Evolutionary conservation across 2,797 vertebrate genomes (phyloP).

Genomic region (Anas acuta): DNA sequence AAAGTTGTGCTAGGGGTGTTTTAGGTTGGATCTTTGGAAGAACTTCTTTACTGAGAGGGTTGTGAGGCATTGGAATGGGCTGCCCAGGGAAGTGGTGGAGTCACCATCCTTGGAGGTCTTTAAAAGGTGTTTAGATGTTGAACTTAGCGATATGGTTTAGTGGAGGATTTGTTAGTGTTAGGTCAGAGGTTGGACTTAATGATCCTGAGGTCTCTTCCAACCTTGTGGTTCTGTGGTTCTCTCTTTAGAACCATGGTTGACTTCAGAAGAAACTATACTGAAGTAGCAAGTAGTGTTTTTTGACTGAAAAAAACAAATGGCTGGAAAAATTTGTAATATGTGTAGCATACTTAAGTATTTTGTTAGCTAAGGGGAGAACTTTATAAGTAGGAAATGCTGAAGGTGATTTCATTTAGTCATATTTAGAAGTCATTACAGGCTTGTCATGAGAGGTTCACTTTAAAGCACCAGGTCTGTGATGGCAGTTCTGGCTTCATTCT

Average conservation of each 20-base stretch:
- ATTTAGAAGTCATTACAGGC: conserved; percentile 53
- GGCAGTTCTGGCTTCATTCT: conserved; percentile 28
- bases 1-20: too few species aligned
- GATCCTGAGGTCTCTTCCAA: too few species aligned
- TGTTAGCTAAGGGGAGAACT: neutral
- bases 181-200: too few species aligned
- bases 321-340: conserved; percentile 43
- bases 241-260: neutral
- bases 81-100: too few species aligned
- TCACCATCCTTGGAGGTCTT: too few species aligned
- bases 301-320: conserved; percentile 40
- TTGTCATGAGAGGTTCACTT: conserved; percentile 52
- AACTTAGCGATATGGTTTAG: too few species aligned
- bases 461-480: conserved; percentile 26
- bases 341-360: conserved; percentile 39
- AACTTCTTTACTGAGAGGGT: too few species aligned
- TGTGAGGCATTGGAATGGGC: too few species aligned
- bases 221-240: neutral
- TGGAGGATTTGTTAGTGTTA: too few species aligned
- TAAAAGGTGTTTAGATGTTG: too few species aligned
- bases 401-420: conserved; percentile 31
- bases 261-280: conserved; percentile 4
- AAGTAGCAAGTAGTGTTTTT: conserved; percentile 3
- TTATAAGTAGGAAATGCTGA: conserved; percentile 6
- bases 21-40: too few species aligned